A percentile compares a stretch with the other conserved stretches of the same genome.
Evolutionary conservation across 2,888 invertebrate genomes (phyloP).

Genomic region (Parnassius glacialis): DNA sequence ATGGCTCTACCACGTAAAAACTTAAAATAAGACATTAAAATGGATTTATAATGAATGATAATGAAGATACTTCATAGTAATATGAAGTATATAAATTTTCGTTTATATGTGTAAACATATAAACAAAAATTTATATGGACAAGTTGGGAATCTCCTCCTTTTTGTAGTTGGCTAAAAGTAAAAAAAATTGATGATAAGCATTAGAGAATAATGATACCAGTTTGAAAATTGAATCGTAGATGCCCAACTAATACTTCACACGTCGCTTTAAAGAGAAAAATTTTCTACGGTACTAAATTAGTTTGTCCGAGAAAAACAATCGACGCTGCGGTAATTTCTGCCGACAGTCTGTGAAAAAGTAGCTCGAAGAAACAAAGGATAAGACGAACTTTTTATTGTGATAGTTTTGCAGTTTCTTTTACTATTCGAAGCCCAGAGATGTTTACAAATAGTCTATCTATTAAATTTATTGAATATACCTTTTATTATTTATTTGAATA

Average conservation of each 20-base stretch:
- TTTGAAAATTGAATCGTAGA: constrained; percentile 1
- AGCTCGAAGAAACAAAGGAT: constrained; percentile 22
- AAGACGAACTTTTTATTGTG: constrained; percentile 21
- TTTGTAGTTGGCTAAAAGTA: no score
- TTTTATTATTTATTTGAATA: no score
- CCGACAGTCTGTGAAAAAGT: constrained; percentile 19
- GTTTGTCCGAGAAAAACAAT: constrained; percentile 29
- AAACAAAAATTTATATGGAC: no score
- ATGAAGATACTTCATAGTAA: no score
- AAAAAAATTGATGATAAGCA: no score
- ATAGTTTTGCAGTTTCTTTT: constrained; percentile 28
- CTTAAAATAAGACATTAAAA: no score
- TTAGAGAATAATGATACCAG: background rate
- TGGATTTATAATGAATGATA: no score
- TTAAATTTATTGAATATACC: background rate
- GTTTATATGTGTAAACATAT: no score
- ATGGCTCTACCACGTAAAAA: no score
- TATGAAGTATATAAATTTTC: no score
- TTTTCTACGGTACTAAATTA: constrained; percentile 28
- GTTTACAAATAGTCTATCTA: background rate
- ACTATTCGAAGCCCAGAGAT: background rate
- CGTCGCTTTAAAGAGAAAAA: constrained; percentile 18
- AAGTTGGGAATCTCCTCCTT: no score
- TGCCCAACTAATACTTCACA: constrained; percentile 18
- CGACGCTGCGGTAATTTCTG: constrained; percentile 20